Evolutionary conservation across 2,113 vertebrate genomes (phyloP).

Genomic region (Fulmarus glacialis): DNA sequence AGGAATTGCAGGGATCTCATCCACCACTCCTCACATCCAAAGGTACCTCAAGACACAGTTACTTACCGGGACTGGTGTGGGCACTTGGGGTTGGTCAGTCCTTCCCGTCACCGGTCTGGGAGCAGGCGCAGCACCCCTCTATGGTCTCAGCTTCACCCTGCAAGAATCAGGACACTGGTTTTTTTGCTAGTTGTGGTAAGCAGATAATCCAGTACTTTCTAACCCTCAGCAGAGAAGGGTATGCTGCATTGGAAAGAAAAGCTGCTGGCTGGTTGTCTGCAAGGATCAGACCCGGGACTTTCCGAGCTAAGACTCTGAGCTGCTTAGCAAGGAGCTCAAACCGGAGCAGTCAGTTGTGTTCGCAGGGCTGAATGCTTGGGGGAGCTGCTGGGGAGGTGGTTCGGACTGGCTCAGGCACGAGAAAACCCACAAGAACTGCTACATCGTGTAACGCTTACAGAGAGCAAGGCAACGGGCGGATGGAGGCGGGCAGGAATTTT

Average conservation of each 20-base stretch:
- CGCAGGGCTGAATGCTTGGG: not conserved
- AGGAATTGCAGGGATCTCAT: not conserved
- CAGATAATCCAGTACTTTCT: slow-evolving; percentile 12
- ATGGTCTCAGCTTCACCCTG: slow-evolving; percentile 23
- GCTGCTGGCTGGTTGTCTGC: not conserved
- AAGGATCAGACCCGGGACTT: not conserved
- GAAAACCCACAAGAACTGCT: not conserved
- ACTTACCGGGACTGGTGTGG: slow-evolving; percentile 32
- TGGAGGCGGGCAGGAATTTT: not conserved
- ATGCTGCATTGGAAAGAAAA: not conserved
- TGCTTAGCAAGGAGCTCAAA: slow-evolving; percentile 21
- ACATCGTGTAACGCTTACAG: not conserved
- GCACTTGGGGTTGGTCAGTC: not conserved
- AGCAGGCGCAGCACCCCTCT: not conserved
- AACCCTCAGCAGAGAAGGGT: not conserved
- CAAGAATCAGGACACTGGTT: slow-evolving; percentile 11
- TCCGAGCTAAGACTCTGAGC: not conserved
- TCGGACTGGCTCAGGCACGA: fast-evolving
- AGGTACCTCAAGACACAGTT: not conserved
- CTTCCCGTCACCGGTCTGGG: not conserved
- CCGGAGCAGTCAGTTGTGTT: not conserved
- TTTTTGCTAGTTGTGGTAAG: not conserved
- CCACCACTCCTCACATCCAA: fast-evolving
- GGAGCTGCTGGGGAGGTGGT: not conserved
- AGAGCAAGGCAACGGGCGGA: not conserved